Conservation (phyloP, 2,113 vertebrate genomes). For the Microcebus griseorufus region DNA sequence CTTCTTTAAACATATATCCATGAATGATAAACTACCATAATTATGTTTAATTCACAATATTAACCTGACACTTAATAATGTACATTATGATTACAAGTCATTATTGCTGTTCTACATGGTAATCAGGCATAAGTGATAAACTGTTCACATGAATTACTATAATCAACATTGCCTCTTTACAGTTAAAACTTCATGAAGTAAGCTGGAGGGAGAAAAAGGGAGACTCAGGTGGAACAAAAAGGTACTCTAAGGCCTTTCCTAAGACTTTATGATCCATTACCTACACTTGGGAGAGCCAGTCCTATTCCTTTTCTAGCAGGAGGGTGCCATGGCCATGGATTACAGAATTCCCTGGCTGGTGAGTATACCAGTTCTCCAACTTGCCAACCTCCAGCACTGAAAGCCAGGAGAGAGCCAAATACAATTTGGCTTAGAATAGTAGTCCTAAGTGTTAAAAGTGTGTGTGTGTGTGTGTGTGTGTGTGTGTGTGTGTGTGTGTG, state of each 20-base stretch:
- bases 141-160: constrained; percentile 37
- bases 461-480: not conserved
- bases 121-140: constrained; percentile 33
- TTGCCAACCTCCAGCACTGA: constrained; percentile 53
- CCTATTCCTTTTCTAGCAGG: constrained; percentile 36
- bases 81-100: constrained; percentile 25
- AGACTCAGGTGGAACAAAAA: not conserved
- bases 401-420: constrained; percentile 59
- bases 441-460: constrained; percentile 39
- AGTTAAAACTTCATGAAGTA: constrained; percentile 35
- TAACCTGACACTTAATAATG: constrained; percentile 44
- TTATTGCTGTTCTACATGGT: not conserved
- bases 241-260: constrained; percentile 2
- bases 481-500: not conserved
- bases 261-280: not conserved
- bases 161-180: constrained; percentile 9
- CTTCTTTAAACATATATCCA: constrained; percentile 43
- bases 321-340: not conserved
- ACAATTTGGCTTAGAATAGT: constrained; percentile 57
- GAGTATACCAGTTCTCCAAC: constrained; percentile 51
- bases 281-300: not conserved
- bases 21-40: constrained; percentile 36
- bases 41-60: constrained; percentile 44
- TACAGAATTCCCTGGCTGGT: constrained; percentile 51
- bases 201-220: not conserved